Base-by-base conservation (phyloP, 1,140 invertebrate species). In the Bombus balteatus region DNA sequence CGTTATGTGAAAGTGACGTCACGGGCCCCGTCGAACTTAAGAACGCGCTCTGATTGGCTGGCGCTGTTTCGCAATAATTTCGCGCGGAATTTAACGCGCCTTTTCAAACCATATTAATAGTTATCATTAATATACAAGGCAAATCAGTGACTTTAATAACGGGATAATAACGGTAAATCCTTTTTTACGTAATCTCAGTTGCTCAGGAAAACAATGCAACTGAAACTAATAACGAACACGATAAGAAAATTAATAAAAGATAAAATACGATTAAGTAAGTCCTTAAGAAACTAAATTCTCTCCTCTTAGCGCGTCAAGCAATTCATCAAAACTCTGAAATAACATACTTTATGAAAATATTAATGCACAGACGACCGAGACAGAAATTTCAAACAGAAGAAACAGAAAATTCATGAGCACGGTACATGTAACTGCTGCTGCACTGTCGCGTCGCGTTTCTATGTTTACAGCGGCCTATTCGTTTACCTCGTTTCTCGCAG, bases 371-470 rank as follows among this genome's bases (percentile, higher is more conserved):
- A 39, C 37, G 9, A n/a, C n/a, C 9, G 9, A 62, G n/a, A n/a
- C 13, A 62, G 25, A 8, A 62, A 32, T n/a, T 39, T 32, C 39
- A 76, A 76, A 76, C 25, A 39, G 32, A 12, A 15, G 18, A 34
- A 75, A 53, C 10, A 34, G 53, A 22, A 65, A 77, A 65, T 77
- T 77, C 75, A 77, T 8, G 75, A 77, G 37, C 37, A 10, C 3
- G 12, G 25, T 5, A 13, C 57, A 25, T 39, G 75, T 41, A 39
- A 28, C 75, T 57, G n/a, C 57, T 57, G 12, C 32, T 57, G 32
- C 28, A 15, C 39, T 8, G 71, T 37, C 28, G 71, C 0, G n/a
- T 73, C 13, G 39, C 6, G n/a, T 73, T 34, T 25, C 43, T 34
- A 32, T 34, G 43, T 78, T 78, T 41, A 78, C 25, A 41, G 75